Percentiles rank a stretch among this genome's conserved stretches.
phyloP scores from a whole-genome alignment of 2,888 invertebrate genomes.

The Lydus trimaculatus region DNA sequence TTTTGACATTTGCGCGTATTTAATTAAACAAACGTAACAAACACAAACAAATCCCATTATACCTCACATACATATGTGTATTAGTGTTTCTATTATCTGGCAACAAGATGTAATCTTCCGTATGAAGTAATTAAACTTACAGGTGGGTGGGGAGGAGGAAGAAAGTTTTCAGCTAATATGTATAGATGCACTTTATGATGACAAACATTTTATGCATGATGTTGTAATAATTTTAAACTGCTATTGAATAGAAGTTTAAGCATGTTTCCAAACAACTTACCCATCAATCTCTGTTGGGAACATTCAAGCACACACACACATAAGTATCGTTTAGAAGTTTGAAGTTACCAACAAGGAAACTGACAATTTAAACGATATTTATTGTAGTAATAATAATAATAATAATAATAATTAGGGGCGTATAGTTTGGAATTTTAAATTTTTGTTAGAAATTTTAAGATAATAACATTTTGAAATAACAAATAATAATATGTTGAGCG shows the following conservation, averaged over 20 bases:
- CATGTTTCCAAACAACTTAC: background rate
- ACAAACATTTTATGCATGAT: background rate
- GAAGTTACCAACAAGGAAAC: background rate
- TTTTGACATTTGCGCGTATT: background rate
- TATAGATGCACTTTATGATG: background rate
- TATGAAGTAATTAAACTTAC: constrained; percentile 28
- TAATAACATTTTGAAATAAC: background rate
- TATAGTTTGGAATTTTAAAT: background rate
- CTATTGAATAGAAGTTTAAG: background rate
- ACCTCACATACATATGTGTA: constrained; percentile 25
- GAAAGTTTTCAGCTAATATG: background rate
- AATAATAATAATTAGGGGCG: background rate
- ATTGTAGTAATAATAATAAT: background rate
- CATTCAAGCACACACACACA: background rate
- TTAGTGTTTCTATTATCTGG: constrained; percentile 25
- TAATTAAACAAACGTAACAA: constrained; percentile 24
- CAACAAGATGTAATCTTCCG: constrained; percentile 30
- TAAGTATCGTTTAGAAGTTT: background rate
- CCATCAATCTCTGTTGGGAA: background rate
- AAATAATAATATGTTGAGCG: background rate
- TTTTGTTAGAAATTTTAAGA: background rate
- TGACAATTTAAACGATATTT: background rate
- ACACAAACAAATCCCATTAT: constrained; percentile 28
- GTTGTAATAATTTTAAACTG: background rate
- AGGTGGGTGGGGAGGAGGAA: background rate